Evolutionary conservation across 2,113 vertebrate genomes (phyloP).

Genomic region (Colistium nudipinnis): DNA sequence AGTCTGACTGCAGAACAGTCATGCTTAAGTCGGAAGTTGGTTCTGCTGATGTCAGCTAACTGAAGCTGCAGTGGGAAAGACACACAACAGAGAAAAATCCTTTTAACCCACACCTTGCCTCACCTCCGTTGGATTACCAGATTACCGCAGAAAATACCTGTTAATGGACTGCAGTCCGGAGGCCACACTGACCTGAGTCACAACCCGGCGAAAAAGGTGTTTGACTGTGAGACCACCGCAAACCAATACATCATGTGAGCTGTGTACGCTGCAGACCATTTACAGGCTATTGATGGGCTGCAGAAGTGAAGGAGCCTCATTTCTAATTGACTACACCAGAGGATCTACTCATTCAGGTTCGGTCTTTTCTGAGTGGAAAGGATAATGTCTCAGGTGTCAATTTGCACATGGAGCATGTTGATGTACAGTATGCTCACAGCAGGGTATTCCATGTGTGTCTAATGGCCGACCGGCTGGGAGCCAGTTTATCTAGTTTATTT

Average conservation of each 20-base stretch:
- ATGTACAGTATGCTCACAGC: constrained; percentile 34
- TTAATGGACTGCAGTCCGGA: no score
- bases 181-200: no score
- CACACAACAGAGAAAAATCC: constrained; percentile 4
- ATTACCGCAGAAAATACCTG: neutral
- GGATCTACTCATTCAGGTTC: constrained; percentile 47
- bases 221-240: constrained; percentile 15
- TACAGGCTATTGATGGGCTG: constrained; percentile 72
- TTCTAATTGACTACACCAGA: constrained; percentile 65
- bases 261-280: constrained; percentile 65
- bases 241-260: constrained; percentile 50
- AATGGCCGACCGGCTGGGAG: constrained; percentile 4
- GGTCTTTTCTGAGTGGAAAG: constrained; percentile 38
- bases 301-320: constrained; percentile 48
- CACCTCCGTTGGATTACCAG: neutral
- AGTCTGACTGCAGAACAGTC: constrained; percentile 71
- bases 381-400: constrained; percentile 60
- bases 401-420: constrained; percentile 60
- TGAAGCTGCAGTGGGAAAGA: constrained; percentile 44
- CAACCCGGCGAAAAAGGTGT: no score
- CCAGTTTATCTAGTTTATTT: constrained; percentile 16
- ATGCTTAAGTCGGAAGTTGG: constrained; percentile 50
- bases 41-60: constrained; percentile 69
- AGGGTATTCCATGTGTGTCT: constrained; percentile 30
- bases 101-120: neutral